Percentiles rank a stretch among this genome's conserved stretches.
These are phyloP conservation scores for Halcyon badia DNA, from an alignment of 2,797 vertebrate genomes.

Conservation along the genomic window DNA sequence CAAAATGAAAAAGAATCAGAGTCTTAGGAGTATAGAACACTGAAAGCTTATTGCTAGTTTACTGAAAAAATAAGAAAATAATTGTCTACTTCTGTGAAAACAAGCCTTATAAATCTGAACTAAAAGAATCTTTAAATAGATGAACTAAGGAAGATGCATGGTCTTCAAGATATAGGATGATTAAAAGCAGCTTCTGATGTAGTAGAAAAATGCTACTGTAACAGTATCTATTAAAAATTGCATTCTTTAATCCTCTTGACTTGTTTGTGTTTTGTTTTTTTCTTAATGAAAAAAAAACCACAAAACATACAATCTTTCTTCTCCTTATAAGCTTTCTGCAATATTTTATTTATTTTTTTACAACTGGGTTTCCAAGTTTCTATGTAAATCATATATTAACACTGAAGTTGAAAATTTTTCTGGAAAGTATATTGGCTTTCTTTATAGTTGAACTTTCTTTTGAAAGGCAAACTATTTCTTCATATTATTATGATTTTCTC, in stretches of 20 bases:
- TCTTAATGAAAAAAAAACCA: background rate
- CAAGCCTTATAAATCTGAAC: background rate
- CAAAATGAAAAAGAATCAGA: background rate
- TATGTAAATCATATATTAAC: background rate
- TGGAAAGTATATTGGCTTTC: background rate
- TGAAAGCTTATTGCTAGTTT: background rate
- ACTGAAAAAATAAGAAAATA: background rate
- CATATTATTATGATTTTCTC: background rate
- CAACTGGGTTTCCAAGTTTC: background rate
- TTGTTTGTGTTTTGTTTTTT: background rate
- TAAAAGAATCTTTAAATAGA: background rate
- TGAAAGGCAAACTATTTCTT: background rate
- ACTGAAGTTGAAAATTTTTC: background rate
- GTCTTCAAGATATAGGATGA: background rate
- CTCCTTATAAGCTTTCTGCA: background rate
- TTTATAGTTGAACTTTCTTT: background rate
- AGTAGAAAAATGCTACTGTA: background rate
- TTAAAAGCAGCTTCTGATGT: background rate
- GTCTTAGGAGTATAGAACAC: background rate
- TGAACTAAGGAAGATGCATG: background rate
- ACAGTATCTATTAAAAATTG: background rate
- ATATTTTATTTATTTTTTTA: background rate
- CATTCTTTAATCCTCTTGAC: background rate
- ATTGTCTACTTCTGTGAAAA: background rate
- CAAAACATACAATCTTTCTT: background rate